Percentiles rank a stretch among this genome's conserved stretches.
Conservation (phyloP, 2,888 invertebrate genomes). For the Malacosoma neustria region DNA sequence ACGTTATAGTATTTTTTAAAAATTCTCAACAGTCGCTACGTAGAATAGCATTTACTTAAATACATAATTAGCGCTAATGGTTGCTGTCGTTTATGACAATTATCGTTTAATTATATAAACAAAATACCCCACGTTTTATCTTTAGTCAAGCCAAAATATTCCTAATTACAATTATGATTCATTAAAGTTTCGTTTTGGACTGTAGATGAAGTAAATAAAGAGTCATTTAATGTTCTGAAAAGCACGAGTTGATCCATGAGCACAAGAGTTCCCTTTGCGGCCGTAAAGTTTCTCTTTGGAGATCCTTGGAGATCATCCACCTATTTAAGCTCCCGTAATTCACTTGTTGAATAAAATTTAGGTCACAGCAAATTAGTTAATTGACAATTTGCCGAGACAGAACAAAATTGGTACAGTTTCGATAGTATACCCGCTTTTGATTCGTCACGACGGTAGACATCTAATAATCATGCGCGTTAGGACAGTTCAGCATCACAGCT, state of each 20-base stretch:
- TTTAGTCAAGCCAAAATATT: too few species aligned
- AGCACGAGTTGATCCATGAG: conserved; percentile 20
- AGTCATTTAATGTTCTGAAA: conserved; percentile 9
- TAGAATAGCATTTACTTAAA: too few species aligned
- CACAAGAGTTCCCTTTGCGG: conserved; percentile 34
- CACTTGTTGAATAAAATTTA: conserved; percentile 51
- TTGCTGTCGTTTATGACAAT: too few species aligned
- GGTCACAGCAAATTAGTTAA: conserved; percentile 58
- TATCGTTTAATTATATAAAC: too few species aligned
- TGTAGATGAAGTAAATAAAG: too few species aligned
- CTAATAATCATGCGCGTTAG: conserved; percentile 12
- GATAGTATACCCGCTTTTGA: conserved; percentile 16
- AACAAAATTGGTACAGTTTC: conserved; percentile 26
- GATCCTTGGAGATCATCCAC: conserved; percentile 46
- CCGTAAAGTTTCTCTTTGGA: conserved; percentile 36
- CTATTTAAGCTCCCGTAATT: conserved; percentile 39
- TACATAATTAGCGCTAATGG: too few species aligned
- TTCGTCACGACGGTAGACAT: conserved; percentile 11
- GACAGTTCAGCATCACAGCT: conserved; percentile 24
- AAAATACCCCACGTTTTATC: too few species aligned
- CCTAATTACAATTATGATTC: too few species aligned
- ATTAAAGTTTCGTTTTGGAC: too few species aligned
- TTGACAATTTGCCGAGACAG: conserved; percentile 42
- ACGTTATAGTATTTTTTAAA: too few species aligned
- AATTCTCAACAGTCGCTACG: too few species aligned